Conservation (phyloP, 2,888 invertebrate species). For the Caenorhabditis doughertyi region DNA sequence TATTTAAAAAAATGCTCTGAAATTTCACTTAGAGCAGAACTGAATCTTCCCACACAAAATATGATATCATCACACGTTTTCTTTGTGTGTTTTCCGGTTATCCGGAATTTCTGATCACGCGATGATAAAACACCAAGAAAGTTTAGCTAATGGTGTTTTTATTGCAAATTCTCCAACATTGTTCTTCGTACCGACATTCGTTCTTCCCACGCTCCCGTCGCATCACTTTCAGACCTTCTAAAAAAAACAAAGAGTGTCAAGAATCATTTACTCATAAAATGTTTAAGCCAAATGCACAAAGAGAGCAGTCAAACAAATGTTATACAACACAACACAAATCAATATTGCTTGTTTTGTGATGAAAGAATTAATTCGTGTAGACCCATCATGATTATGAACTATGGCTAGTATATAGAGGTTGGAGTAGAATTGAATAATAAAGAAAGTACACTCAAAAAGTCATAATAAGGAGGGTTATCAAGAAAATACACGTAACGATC, state of each 20-base stretch:
- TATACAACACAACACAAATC: neutral
- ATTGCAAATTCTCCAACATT: too few species aligned
- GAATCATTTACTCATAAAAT: neutral
- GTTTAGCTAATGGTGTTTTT: neutral
- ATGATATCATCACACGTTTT: neutral
- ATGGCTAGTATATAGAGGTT: slow-evolving; percentile 22
- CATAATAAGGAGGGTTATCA: neutral
- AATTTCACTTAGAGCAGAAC: too few species aligned
- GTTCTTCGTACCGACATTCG: too few species aligned
- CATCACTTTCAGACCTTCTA: neutral
- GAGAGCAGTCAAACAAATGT: neutral
- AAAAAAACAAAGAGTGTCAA: too few species aligned
- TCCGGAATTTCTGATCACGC: neutral
- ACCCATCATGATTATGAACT: slow-evolving; percentile 5
- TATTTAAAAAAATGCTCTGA: too few species aligned
- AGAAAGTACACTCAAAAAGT: neutral
- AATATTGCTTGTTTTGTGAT: slow-evolving; percentile 1
- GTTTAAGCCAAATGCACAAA: neutral
- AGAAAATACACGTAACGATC: slow-evolving; percentile 35
- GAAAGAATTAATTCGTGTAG: neutral
- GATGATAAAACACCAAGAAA: neutral
- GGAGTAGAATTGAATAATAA: neutral
- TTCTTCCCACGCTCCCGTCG: neutral
- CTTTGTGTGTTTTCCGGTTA: neutral
- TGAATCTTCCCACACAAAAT: too few species aligned